Base-by-base conservation (phyloP, 1,140 invertebrate genomes). In the Trichoplusia ni region DNA sequence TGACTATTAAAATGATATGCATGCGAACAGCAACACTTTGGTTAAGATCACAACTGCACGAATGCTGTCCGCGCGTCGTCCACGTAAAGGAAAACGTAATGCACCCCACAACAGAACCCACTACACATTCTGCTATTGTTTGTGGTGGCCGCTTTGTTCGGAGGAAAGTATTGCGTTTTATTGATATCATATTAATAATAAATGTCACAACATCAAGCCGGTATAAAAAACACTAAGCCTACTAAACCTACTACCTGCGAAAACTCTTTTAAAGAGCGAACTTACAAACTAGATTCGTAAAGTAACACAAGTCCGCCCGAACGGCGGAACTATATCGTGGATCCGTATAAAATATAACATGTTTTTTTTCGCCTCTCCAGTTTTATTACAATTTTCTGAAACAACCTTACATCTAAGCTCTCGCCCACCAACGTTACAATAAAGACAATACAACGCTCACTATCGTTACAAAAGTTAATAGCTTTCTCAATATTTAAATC, bases 201-300 rank as follows among this genome's bases (percentile, higher is more conserved):
- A 90, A 89, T 90, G 86, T 91, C 90, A 91, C 90, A 91, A 91
- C 90, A 91, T 91, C 90, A 91, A 91, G 90, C 90, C 84, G 78
- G 90, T 91, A 91, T 91, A 91, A 91, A 91, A 90, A 91, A 91
- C 90, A 91, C 89, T 91, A 91, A 91, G 90, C 90, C 87, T 91
- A 91, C 86, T 89, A 90, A 86, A 88, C 80, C 86, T 90, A 91
- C 90, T 91, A 91, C 86, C 84, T 91, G 89, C 89, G 85, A 90
- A 90, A 87, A 86, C 90, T 91, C 90, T 91, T 91, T 90, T 85
- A 83, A 90, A 91, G 90, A 91, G 90, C 75, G 83, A 87, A 89
- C 90, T 91, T 91, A 91, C 83, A 79, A 38, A 61, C 90, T 91
- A 91, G 53, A 65, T 86, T 90, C 86, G 86, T 89, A 89, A 91